These are phyloP conservation scores for Meliscaeva auricollis DNA, from an alignment of 2,888 invertebrate genomes.

Conservation along the genomic window DNA sequence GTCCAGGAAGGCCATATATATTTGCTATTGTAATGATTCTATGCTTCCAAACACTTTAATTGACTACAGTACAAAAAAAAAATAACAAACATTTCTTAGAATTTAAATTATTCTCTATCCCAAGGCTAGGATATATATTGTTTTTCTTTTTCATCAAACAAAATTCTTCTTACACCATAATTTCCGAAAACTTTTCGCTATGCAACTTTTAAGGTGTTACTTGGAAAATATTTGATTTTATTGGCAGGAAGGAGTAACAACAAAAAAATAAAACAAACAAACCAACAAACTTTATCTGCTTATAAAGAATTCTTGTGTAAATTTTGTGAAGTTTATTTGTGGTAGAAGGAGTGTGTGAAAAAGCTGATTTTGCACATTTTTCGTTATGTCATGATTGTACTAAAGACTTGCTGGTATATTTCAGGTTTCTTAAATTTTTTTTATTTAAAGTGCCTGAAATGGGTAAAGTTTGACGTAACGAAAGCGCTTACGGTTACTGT, in stretches of 20 bases:
- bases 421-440: too few species aligned
- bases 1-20: too few species aligned
- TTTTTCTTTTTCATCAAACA: constrained; percentile 23
- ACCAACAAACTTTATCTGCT: constrained; percentile 3
- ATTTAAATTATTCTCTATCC: constrained; percentile 1
- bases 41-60: not conserved
- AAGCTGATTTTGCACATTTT: too few species aligned
- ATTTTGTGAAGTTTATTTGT: constrained; percentile 7
- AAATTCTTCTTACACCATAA: constrained; percentile 31
- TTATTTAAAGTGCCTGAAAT: too few species aligned
- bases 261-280: not conserved
- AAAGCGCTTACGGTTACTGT: too few species aligned
- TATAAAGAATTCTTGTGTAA: constrained; percentile 13
- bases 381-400: too few species aligned
- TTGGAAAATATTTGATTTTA: constrained; percentile 50
- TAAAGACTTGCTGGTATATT: too few species aligned
- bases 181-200: constrained; percentile 33
- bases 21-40: too few species aligned
- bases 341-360: not conserved
- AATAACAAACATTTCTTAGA: not conserved
- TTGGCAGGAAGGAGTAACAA: not conserved
- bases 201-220: constrained; percentile 41
- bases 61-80: not conserved
- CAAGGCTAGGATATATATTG: not conserved
- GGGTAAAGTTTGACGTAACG: too few species aligned